Conservation (phyloP, 2,797 vertebrate species). For the Anas bernieri region DNA sequence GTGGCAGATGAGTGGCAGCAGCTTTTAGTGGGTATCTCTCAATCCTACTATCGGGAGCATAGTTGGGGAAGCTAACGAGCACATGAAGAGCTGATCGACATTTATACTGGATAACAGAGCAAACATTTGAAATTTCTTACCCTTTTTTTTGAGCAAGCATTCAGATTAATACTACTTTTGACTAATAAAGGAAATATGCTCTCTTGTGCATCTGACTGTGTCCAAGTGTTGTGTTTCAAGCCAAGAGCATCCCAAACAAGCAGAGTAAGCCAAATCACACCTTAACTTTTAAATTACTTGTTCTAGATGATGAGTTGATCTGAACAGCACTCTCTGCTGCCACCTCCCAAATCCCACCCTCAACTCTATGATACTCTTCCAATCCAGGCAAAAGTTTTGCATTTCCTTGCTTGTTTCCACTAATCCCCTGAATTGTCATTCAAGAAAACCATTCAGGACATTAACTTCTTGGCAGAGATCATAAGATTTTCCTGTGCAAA, state of each 20-base stretch:
- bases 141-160: background rate
- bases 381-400: background rate
- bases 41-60: rapidly evolving
- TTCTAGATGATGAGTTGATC: background rate
- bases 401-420: background rate
- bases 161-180: background rate
- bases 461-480: background rate
- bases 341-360: background rate
- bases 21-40: background rate
- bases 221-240: background rate
- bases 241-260: background rate
- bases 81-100: background rate
- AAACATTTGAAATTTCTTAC: background rate
- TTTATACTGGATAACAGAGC: background rate
- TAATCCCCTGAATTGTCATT: background rate
- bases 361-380: background rate
- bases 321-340: background rate
- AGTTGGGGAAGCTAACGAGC: background rate
- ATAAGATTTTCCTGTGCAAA: background rate
- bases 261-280: background rate
- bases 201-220: background rate
- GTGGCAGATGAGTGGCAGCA: background rate
- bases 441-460: background rate
- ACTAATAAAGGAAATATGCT: background rate
- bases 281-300: background rate